A percentile compares a stretch with the other conserved stretches of the same genome.
These are phyloP conservation scores for Malurus elegans DNA, from an alignment of 2,113 vertebrate species.

Conservation along the genomic window DNA sequence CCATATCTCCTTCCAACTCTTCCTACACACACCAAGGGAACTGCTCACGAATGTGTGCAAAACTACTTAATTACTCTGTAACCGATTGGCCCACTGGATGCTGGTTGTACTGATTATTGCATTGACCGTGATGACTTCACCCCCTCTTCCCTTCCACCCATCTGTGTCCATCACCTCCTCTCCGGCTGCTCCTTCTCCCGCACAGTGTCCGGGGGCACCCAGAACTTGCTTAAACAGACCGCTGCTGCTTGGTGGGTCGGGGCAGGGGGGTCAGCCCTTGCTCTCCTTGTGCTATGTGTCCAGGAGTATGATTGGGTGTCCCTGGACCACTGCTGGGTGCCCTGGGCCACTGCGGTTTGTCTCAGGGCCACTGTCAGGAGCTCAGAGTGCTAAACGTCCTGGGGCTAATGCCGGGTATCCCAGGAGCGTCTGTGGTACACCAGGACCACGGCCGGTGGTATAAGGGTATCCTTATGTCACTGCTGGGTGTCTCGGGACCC, in stretches of 20 bases:
- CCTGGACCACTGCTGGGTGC: background rate
- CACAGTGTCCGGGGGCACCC: accelerated
- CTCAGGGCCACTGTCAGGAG: background rate
- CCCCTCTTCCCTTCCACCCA: background rate
- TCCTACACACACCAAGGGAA: background rate
- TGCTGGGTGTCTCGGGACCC: background rate
- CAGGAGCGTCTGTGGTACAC: accelerated
- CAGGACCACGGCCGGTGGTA: background rate
- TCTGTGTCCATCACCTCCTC: background rate
- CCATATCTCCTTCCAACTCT: background rate
- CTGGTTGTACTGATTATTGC: background rate
- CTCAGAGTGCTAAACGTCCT: accelerated
- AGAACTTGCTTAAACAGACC: accelerated
- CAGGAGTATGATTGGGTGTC: accelerated
- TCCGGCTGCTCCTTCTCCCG: accelerated
- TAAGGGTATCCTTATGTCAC: background rate
- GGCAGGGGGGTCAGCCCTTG: accelerated
- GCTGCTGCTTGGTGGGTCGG: background rate
- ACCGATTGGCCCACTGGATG: background rate
- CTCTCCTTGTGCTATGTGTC: background rate
- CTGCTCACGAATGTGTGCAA: constrained; percentile 3
- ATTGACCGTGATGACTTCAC: accelerated
- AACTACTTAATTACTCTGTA: background rate
- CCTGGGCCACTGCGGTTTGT: accelerated
- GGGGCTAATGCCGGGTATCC: accelerated